Evolutionary conservation across 2,797 vertebrate genomes (phyloP).

Genomic region (Alca torda): DNA sequence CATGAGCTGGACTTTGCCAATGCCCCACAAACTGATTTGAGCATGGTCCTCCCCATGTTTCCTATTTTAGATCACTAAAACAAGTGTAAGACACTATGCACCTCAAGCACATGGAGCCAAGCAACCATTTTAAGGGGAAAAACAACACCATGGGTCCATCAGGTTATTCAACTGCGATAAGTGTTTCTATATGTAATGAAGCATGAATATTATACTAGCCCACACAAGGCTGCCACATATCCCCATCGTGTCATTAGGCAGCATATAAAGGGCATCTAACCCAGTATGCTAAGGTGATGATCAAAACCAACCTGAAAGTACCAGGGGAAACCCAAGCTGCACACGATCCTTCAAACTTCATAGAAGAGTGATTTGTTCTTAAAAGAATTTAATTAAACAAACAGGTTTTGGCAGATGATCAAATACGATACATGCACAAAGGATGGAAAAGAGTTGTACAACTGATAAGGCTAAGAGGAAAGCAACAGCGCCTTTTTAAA

Average conservation of each 20-base stretch:
- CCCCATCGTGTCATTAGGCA: background rate
- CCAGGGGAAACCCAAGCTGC: background rate
- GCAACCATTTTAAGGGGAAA: background rate
- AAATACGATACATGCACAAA: background rate
- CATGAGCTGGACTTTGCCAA: background rate
- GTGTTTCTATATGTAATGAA: background rate
- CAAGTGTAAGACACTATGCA: background rate
- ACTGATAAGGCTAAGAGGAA: background rate
- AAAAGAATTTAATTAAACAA: background rate
- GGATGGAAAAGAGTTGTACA: background rate
- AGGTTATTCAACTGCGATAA: background rate
- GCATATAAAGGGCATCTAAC: background rate
- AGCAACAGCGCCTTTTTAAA: background rate
- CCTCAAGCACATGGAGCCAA: background rate
- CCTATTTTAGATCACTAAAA: background rate
- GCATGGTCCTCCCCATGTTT: accelerated
- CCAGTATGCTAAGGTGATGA: background rate
- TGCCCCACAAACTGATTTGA: background rate
- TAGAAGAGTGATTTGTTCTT: background rate
- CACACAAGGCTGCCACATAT: background rate
- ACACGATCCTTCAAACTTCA: background rate
- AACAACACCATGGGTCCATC: background rate
- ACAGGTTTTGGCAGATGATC: background rate
- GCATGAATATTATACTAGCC: background rate
- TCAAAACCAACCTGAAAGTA: background rate